Evolutionary conservation across 2,797 vertebrate species (phyloP).

Genomic region (Scolopax bukidnonensis): DNA sequence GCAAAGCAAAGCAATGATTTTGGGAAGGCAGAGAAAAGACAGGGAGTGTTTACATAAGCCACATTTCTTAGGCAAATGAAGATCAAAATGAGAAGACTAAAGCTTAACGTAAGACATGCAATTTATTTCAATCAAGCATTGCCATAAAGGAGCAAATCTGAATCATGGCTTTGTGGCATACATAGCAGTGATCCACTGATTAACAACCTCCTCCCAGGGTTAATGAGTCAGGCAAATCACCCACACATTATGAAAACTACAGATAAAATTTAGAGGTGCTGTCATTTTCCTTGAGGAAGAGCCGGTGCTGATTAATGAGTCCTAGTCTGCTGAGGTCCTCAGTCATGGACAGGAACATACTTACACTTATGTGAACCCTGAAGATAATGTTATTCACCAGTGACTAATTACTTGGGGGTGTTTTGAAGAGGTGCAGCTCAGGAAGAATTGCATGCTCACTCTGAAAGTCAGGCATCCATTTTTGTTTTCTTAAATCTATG

Average conservation of each 20-base stretch:
- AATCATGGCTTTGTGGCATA: neutral
- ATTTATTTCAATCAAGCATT: neutral
- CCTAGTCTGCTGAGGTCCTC: neutral
- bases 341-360: neutral
- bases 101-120: neutral
- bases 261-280: constrained; percentile 5
- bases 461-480: neutral
- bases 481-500: neutral
- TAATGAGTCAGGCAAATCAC: constrained; percentile 49
- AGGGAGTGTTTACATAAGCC: neutral
- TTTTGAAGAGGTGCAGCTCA: neutral
- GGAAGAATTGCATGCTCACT: neutral
- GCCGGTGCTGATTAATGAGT: neutral
- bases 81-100: neutral
- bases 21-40: neutral
- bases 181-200: neutral
- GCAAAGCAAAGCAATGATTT: neutral
- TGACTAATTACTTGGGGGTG: neutral
- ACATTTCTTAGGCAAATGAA: neutral
- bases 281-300: neutral
- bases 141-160: constrained; percentile 12
- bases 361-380: neutral
- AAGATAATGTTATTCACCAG: neutral
- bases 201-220: neutral
- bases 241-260: neutral